Evolutionary conservation across 2,888 invertebrate species (phyloP).

Genomic region (Leptinotarsa haldemani): DNA sequence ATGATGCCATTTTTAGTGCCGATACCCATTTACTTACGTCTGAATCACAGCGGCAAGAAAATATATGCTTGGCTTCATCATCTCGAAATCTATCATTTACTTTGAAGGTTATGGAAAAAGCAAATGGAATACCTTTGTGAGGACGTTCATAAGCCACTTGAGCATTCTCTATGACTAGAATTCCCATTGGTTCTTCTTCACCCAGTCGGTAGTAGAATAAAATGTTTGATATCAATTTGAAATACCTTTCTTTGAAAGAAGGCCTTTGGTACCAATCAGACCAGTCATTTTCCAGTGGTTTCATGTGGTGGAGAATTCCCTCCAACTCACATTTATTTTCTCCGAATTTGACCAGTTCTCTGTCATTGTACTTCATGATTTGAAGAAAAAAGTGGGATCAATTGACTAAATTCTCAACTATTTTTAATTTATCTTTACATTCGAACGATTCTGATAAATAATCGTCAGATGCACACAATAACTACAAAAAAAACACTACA

Average conservation of each 20-base stretch:
- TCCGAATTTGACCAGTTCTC: constrained; percentile 74
- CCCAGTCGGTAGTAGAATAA: constrained; percentile 82
- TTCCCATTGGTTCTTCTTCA: constrained; percentile 75
- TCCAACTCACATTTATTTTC: constrained; percentile 73
- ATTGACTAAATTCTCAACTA: too few relatives aligned
- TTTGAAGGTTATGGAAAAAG: constrained; percentile 76
- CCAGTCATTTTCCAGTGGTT: constrained; percentile 70
- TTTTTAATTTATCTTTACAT: too few relatives aligned
- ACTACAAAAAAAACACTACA: too few relatives aligned
- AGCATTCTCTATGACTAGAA: constrained; percentile 81
- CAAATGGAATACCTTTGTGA: constrained; percentile 75
- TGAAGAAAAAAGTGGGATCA: too few relatives aligned
- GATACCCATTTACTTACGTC: constrained; percentile 80
- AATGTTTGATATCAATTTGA: constrained; percentile 79
- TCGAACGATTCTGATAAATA: too few relatives aligned
- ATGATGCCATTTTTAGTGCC: constrained; percentile 76
- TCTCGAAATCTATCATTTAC: constrained; percentile 72
- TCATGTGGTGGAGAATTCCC: constrained; percentile 79
- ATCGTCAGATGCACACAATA: too few relatives aligned
- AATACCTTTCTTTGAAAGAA: constrained; percentile 80
- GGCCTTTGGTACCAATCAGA: constrained; percentile 64
- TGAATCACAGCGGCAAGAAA: constrained; percentile 77
- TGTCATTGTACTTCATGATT: constrained; percentile 79
- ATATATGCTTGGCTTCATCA: constrained; percentile 71
- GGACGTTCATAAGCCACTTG: constrained; percentile 76